A percentile compares a stretch with the other conserved stretches of the same genome.
Evolutionary conservation across 2,797 vertebrate species (phyloP).

Genomic region (Hipposideros larvatus): DNA sequence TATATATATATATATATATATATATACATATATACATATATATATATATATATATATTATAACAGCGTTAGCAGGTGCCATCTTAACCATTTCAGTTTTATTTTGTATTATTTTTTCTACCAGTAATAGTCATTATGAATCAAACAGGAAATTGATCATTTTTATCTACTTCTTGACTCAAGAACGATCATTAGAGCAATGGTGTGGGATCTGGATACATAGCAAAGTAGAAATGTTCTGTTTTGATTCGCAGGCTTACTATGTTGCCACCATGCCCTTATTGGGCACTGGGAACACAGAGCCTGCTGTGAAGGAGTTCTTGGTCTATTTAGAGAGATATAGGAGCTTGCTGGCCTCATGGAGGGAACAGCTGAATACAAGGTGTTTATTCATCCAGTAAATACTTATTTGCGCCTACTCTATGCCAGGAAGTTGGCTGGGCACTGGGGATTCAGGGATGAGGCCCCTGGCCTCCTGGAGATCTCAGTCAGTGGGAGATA

Average conservation of each 20-base stretch:
- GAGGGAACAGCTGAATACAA: slow-evolving; percentile 19
- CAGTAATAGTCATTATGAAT: neutral
- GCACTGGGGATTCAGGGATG: neutral
- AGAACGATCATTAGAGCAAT: neutral
- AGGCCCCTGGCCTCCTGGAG: neutral
- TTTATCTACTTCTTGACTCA: slow-evolving; percentile 16
- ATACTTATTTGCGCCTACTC: neutral
- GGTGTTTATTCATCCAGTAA: slow-evolving; percentile 9
- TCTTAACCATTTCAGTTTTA: slow-evolving; percentile 19
- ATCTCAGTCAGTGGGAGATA: neutral
- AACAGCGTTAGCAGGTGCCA: neutral
- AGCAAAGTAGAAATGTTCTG: slow-evolving; percentile 25
- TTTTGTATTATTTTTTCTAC: slow-evolving; percentile 28
- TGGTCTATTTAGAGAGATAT: neutral
- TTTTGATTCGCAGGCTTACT: neutral
- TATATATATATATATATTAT: neutral
- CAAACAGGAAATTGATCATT: neutral
- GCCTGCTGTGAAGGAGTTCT: neutral
- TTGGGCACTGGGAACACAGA: neutral
- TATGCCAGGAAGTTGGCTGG: neutral
- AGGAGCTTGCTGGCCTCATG: slow-evolving; percentile 20
- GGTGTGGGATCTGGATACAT: neutral
- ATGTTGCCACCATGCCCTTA: neutral
- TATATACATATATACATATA: no score
- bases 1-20: no score